phyloP scores from a whole-genome alignment of 2,113 vertebrate genomes.

The Petromus typicus region DNA sequence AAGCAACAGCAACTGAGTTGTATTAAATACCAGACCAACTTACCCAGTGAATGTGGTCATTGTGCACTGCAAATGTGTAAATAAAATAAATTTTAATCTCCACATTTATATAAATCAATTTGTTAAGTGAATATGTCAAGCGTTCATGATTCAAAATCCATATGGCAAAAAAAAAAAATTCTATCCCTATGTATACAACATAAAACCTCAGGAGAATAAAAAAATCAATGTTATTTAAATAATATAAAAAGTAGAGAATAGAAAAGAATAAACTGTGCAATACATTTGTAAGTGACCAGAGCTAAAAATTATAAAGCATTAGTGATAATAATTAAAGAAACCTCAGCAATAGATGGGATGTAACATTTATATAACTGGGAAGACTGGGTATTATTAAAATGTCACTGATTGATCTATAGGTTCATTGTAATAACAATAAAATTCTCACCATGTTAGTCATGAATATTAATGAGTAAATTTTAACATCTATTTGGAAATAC shows the following conservation, averaged over 20 bases:
- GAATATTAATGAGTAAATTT: not conserved
- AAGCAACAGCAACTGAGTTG: not conserved
- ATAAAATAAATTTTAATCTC: not conserved
- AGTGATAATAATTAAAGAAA: not conserved
- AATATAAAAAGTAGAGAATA: not conserved
- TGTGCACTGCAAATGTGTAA: not conserved
- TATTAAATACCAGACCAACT: not conserved
- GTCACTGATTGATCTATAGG: not conserved
- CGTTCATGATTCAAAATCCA: not conserved
- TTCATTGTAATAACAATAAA: not conserved
- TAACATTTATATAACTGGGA: not conserved
- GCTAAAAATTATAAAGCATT: not conserved
- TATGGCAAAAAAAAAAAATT: not conserved
- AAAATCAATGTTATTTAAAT: not conserved
- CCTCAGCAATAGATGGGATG: not conserved
- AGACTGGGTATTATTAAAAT: not conserved
- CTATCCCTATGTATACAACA: not conserved
- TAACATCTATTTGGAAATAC: not conserved
- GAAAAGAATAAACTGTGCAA: not conserved
- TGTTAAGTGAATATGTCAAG: not conserved
- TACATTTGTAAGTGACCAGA: not conserved
- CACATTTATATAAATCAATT: not conserved
- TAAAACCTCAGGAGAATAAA: not conserved
- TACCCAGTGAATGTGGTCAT: not conserved
- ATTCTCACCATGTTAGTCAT: not conserved